Evolutionary conservation across 2,113 vertebrate genomes (phyloP).

Genomic region (Menidia beryllina): DNA sequence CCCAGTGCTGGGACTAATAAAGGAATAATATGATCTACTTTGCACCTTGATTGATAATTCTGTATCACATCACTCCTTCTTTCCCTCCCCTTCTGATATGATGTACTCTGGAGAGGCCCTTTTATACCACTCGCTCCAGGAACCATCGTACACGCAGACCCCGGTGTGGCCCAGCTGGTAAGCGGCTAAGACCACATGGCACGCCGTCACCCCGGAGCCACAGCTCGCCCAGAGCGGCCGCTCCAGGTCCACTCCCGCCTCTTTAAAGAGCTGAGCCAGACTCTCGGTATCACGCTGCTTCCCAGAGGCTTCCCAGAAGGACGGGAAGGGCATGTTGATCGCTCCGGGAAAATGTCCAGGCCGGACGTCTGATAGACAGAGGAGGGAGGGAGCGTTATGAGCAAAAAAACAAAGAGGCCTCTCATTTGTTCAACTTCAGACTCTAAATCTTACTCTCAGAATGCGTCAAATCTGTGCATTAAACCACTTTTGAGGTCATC

Average conservation of each 20-base stretch:
- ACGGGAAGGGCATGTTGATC: conserved; percentile 89
- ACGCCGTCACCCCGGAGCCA: conserved; percentile 94
- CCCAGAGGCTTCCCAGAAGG: conserved; percentile 87
- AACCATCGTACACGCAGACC: conserved; percentile 89
- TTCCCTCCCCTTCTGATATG: conserved; percentile 88
- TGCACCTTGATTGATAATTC: background rate
- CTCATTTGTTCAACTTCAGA: too few species aligned
- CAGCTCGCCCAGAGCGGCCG: conserved; percentile 87
- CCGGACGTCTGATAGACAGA: conserved; percentile 81
- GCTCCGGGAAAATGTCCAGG: conserved; percentile 91
- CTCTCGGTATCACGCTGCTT: conserved; percentile 83
- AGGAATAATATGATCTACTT: too few species aligned
- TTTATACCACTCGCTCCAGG: conserved; percentile 95
- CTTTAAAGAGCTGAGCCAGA: conserved; percentile 84
- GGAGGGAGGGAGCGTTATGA: background rate
- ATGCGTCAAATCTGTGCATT: too few species aligned
- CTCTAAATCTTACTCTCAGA: too few species aligned
- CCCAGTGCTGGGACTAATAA: too few species aligned
- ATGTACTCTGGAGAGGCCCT: conserved; percentile 86
- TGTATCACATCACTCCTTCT: conserved; percentile 74
- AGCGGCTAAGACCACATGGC: conserved; percentile 89
- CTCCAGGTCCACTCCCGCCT: conserved; percentile 84
- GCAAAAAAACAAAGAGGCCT: too few species aligned
- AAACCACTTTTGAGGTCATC: too few species aligned
- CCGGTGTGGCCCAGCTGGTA: conserved; percentile 88